Base-by-base conservation (phyloP, 1,140 invertebrate genomes). In the Cyclargus thomasi region DNA sequence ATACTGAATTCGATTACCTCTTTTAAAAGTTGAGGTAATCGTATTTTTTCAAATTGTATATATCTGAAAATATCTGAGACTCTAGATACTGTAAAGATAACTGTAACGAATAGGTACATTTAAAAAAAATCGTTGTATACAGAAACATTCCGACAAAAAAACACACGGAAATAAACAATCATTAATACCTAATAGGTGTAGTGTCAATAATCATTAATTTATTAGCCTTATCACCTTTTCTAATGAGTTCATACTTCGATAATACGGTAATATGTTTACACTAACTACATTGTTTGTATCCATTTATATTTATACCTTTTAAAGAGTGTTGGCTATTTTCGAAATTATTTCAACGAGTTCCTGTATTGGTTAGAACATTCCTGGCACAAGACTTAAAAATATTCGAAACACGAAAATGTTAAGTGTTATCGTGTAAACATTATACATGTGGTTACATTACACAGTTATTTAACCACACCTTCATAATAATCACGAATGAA, bases 191-290 rank as follows among this genome's bases (percentile, higher is more conserved):
- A 55, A 2, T 18, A 55, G 10, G 39, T 47, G 39, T 17, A 18
- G 53, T 55, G 53, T 55, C n/a, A 55, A 55, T 55, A 55, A 55
- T 55, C 53, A 20, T 55, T 55, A 55, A 55, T 55, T 55, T 55
- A 47, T 47, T 55, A 18, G 16, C 7, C 53, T 17, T 55, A 55
- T 55, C 47, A 53, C 29, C 29, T 29, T 29, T 53, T 10, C 53
- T 55, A 55, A 55, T 55, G 53, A 55, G 53, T 18, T 20, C 53
- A 55, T 20, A 55, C n/a, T 17, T 3, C 53, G n/a, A 55, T 20
- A 55, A 18, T 20, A 55, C 53, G 16, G 16, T 55, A 55, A 16
- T 55, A 55, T 55, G 53, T 55, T 20, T 18, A 55, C n/a, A 55
- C 53, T 7, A 55, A 8, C 53, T 16, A 55, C 53, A 55, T 18